Evolutionary conservation across 1,140 invertebrate genomes (phyloP).

Genomic region (Temnothorax nylanderi): DNA sequence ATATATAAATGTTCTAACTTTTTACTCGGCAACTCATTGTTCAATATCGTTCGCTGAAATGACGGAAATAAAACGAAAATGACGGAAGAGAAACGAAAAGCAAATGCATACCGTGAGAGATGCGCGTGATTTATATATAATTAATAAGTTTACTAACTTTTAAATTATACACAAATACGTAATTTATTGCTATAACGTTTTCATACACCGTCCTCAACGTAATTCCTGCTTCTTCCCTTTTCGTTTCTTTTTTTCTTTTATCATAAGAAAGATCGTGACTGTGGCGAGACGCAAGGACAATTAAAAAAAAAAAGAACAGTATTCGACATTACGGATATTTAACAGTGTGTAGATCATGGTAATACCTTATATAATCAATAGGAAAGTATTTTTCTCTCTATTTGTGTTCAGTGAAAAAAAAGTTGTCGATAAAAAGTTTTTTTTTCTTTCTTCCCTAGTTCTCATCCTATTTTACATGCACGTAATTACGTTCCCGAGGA

Average conservation of each 20-base stretch:
- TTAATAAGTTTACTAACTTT: constrained; percentile 76
- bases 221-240: constrained; percentile 66
- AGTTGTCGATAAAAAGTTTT: constrained; percentile 60
- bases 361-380: constrained; percentile 53
- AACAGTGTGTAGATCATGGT: constrained; percentile 26
- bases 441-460: not conserved
- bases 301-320: constrained; percentile 66
- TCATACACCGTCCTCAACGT: constrained; percentile 73
- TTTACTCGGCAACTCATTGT: constrained; percentile 46
- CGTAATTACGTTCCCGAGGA: constrained; percentile 38
- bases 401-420: constrained; percentile 59
- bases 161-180: constrained; percentile 77
- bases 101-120: constrained; percentile 63
- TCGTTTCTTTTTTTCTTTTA: constrained; percentile 21
- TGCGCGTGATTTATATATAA: constrained; percentile 69
- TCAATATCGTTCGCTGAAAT: constrained; percentile 9
- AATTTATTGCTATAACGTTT: constrained; percentile 77
- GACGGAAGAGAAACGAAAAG: constrained; percentile 15
- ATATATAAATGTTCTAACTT: constrained; percentile 53
- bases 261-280: constrained; percentile 73
- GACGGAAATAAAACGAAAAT: not conserved
- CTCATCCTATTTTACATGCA: constrained; percentile 30
- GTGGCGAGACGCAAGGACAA: constrained; percentile 64
- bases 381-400: constrained; percentile 9
- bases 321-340: constrained; percentile 38